Conservation (phyloP, 2,888 invertebrate species). For the Carterocephalus palaemon region DNA sequence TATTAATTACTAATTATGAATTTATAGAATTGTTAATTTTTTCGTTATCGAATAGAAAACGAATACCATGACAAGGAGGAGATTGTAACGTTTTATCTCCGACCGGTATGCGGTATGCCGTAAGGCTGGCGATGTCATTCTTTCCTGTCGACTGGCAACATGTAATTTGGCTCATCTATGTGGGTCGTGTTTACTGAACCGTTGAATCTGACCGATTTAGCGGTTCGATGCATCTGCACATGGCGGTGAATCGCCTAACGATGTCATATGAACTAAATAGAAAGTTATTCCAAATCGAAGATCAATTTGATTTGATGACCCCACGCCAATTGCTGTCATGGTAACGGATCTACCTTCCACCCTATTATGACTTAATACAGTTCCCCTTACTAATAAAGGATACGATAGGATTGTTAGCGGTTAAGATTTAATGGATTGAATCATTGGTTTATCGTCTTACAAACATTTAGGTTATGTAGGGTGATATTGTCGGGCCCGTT, state of each 20-base stretch:
- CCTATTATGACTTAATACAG: slow-evolving; percentile 16
- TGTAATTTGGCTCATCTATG: slow-evolving; percentile 15
- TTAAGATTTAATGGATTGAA: slow-evolving; percentile 20
- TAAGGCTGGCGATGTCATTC: too few species aligned
- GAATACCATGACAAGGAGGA: too few species aligned
- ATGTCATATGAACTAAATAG: slow-evolving; percentile 19
- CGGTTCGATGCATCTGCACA: slow-evolving; percentile 20
- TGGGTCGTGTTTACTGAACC: slow-evolving; percentile 23
- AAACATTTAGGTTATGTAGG: slow-evolving; percentile 8
- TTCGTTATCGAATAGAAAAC: too few species aligned
- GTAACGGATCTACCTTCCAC: too few species aligned
- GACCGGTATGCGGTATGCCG: too few species aligned
- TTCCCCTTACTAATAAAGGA: slow-evolving; percentile 17
- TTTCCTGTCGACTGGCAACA: slow-evolving; percentile 10
- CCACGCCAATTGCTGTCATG: too few species aligned
- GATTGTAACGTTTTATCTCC: too few species aligned
- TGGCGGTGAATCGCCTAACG: slow-evolving; percentile 20
- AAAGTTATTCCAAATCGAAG: slow-evolving; percentile 4
- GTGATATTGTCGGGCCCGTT: too few species aligned
- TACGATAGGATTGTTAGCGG: not conserved
- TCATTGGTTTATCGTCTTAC: slow-evolving; percentile 14
- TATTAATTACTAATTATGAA: too few species aligned
- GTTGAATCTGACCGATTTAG: slow-evolving; percentile 20
- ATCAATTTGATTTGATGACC: slow-evolving; percentile 1
- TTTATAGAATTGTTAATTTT: too few species aligned